Base-by-base conservation (phyloP, 1,140 invertebrate genomes). In the Himalopsyche phryganea region DNA sequence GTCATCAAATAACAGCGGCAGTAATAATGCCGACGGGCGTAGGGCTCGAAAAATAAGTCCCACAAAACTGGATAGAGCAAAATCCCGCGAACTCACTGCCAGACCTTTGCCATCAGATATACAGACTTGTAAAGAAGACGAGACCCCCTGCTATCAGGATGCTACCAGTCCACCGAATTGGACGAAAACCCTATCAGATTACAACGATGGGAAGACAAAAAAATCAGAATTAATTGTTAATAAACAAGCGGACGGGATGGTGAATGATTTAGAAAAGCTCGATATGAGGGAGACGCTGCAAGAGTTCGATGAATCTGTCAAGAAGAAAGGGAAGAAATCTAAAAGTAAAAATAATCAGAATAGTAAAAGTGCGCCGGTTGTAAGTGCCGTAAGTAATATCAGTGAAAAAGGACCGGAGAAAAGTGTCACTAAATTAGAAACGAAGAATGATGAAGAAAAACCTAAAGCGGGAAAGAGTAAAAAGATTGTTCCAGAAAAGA, bases 301-400 rank as follows among this genome's bases (percentile, higher is more conserved):
- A 47, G 67, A 75, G 49, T 82, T 81, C 68, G 73, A 76, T 50
- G 71, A 81, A 62, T 76, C 72, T 32, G 67, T 78, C n/a, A 81
- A 73, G 54, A 76, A 70, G 35, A 80, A 77, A 66, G 67, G 65
- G 4, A 75, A 71, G 28, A 68, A 60, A 73, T 70, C 38, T 55
- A 72, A 71, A 70, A 68, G 68, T 74, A 75, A 66, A 74, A 66
- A 63, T 32, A 71, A 77, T 5, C 60, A 60, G 6, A 56, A 60
- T 6, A 55, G 58, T n/a, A 66, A 63, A 36, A 69, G 64, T 53
- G 48, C 60, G 20, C n/a, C 60, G 11, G 44, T 54, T 14, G 36
- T 60, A 57, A 61, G 59, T 36, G 63, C 58, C 46, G 33, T 55
- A 52, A 41, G 59, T 47, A 57, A 63, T 50, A 38, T 68, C 60